A percentile compares a stretch with the other conserved stretches of the same genome.
phyloP scores from a whole-genome alignment of 2,888 invertebrate genomes.

The Boloria euphrosyne region DNA sequence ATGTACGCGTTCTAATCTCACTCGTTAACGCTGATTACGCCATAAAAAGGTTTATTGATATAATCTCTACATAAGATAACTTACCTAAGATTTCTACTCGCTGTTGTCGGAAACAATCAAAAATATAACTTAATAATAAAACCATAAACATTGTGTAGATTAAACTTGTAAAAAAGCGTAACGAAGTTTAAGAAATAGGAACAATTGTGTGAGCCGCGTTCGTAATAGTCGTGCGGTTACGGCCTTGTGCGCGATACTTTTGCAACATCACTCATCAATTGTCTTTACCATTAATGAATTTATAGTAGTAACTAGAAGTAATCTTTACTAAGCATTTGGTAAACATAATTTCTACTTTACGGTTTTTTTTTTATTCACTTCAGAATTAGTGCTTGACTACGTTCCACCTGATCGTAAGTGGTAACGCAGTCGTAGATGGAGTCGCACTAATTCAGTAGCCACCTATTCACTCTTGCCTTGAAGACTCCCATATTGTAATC shows the following conservation, averaged over 20 bases:
- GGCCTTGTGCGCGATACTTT: constrained; percentile 25
- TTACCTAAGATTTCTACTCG: constrained; percentile 18
- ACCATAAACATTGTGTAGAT: neutral
- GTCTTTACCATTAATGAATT: no score
- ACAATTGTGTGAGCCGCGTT: constrained; percentile 23
- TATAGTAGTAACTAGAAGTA: no score
- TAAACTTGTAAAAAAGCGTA: neutral
- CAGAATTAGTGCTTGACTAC: no score
- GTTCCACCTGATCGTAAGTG: no score
- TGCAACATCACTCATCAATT: constrained; percentile 21
- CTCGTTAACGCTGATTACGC: constrained; percentile 47
- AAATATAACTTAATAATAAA: neutral
- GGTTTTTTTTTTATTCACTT: no score
- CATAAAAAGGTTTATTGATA: constrained; percentile 37
- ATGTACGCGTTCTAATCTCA: constrained; percentile 39
- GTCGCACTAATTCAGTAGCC: no score
- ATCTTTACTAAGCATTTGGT: no score
- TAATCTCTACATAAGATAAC: constrained; percentile 36
- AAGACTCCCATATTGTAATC: no score
- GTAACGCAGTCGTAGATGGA: no score
- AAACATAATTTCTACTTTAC: neutral
- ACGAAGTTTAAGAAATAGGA: constrained; percentile 23
- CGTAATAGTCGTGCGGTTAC: constrained; percentile 18
- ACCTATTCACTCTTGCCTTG: no score
- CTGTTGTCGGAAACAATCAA: neutral